These are phyloP conservation scores for Teleogryllus oceanicus DNA, from an alignment of 2,888 invertebrate species.

Conservation along the genomic window DNA sequence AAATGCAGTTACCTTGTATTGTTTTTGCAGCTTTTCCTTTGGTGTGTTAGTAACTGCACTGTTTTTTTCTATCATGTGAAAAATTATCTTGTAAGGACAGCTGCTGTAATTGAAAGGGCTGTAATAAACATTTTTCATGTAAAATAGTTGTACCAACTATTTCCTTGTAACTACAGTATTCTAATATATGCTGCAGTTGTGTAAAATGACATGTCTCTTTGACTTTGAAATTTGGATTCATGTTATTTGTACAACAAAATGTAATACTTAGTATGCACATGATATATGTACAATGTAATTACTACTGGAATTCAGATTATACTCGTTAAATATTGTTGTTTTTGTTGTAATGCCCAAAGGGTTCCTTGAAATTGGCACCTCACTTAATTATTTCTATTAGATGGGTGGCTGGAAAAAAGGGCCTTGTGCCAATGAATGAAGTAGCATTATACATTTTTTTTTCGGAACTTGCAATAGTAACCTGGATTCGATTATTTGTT, in stretches of 20 bases:
- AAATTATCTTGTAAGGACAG: not conserved
- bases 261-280: not conserved
- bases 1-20: slow-evolving; percentile 25
- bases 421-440: no score
- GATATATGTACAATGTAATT: not conserved
- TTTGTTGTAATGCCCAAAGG: not conserved
- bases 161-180: slow-evolving; percentile 25
- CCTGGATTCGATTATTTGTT: no score
- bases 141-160: slow-evolving; percentile 25
- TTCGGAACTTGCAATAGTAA: no score
- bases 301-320: slow-evolving; percentile 7
- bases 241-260: slow-evolving; percentile 2
- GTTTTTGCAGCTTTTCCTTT: slow-evolving; percentile 29
- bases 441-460: no score
- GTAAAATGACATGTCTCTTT: slow-evolving; percentile 4
- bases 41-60: slow-evolving; percentile 18
- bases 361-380: not conserved
- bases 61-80: slow-evolving; percentile 25
- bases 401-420: no score
- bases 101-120: slow-evolving; percentile 29
- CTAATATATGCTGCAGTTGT: slow-evolving; percentile 5
- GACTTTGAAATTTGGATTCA: not conserved
- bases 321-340: not conserved
- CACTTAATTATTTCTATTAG: no score
- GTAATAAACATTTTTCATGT: slow-evolving; percentile 34